Conservation (phyloP, 2,888 invertebrate species). For the Drosophila multiciliata region DNA sequence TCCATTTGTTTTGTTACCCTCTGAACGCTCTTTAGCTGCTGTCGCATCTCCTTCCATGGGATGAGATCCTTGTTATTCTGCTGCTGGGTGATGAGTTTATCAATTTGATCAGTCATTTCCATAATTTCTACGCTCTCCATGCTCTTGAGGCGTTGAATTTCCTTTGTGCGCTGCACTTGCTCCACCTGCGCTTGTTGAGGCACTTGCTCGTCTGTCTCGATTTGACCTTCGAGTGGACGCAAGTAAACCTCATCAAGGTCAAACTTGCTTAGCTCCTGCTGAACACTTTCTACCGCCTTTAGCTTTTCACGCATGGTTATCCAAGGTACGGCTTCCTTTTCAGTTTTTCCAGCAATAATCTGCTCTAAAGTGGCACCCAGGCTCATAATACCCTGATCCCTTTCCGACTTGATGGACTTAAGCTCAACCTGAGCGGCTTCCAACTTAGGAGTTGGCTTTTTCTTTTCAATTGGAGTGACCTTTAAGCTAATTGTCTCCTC, state of each 20-base stretch:
- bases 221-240: conserved; percentile 81
- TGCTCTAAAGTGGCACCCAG: conserved; percentile 83
- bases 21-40: conserved; percentile 83
- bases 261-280: conserved; percentile 83
- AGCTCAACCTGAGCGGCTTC: conserved; percentile 85
- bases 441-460: conserved; percentile 86
- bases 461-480: conserved; percentile 86
- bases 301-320: conserved; percentile 84
- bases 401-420: conserved; percentile 86
- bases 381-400: conserved; percentile 83
- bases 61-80: conserved; percentile 80
- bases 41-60: conserved; percentile 85
- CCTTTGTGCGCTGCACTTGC: conserved; percentile 84
- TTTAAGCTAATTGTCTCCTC: conserved; percentile 88
- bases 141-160: conserved; percentile 83
- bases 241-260: conserved; percentile 85
- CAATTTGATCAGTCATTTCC: conserved; percentile 84
- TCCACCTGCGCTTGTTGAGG: conserved; percentile 73
- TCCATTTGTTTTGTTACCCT: conserved; percentile 84
- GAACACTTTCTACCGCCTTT: conserved; percentile 83
- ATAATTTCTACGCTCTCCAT: conserved; percentile 84
- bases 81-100: conserved; percentile 82
- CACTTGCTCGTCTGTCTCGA: conserved; percentile 66
- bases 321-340: conserved; percentile 84
- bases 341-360: conserved; percentile 83